Evolutionary conservation across 2,888 invertebrate species (phyloP).

Genomic region (Cephus runcator): DNA sequence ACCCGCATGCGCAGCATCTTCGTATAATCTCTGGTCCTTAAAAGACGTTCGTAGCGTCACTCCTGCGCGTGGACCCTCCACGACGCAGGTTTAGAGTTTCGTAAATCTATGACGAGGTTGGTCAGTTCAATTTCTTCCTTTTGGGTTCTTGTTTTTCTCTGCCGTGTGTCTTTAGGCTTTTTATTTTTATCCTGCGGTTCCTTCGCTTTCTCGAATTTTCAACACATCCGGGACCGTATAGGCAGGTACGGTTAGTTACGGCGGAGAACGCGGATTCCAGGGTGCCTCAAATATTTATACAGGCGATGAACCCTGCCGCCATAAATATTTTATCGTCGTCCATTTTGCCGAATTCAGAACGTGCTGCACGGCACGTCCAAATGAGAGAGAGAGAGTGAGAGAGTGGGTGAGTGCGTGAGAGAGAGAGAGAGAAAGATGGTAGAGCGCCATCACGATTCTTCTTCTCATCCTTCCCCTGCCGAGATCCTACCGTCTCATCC

Average conservation of each 20-base stretch:
- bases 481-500: background rate
- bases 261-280: conserved; percentile 23
- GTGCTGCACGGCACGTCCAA: background rate
- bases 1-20: background rate
- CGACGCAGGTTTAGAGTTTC: background rate
- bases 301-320: conserved; percentile 36
- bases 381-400: background rate
- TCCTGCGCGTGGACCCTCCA: background rate
- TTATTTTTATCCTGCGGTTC: background rate
- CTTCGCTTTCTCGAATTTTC: background rate
- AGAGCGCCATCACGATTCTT: background rate
- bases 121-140: background rate
- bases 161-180: background rate
- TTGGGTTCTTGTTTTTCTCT: background rate
- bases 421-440: background rate
- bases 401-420: no score
- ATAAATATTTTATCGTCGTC: conserved; percentile 43
- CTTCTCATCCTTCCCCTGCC: background rate
- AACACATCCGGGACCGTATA: conserved; percentile 2
- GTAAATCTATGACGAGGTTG: background rate
- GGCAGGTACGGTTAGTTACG: background rate
- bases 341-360: conserved; percentile 39
- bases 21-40: background rate
- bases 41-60: background rate
- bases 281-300: conserved; percentile 34